Base-by-base conservation (phyloP, 2,113 vertebrate species). In the Psophia crepitans region DNA sequence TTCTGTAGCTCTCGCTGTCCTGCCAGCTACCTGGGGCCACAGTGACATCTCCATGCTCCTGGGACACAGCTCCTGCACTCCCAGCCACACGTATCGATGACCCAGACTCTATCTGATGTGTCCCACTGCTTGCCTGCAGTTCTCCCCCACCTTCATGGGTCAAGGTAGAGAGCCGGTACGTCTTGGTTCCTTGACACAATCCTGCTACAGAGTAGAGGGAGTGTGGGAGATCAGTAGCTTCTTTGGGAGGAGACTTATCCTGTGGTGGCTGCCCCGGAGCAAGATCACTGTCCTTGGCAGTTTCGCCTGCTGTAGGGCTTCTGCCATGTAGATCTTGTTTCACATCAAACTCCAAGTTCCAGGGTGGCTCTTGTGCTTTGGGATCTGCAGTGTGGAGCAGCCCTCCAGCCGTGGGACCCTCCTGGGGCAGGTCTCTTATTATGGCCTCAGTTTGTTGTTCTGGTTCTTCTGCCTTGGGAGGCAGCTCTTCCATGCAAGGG, bases 1-100 rank as follows among this genome's bases (percentile, higher is more conserved):
- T 93, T 63, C 44, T 39, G 74, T 87, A 94, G 77, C 37, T 86
- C 82, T 97, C 73, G 4, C 94, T 94, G 46, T 97, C 85, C 43
- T 94, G 65, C 43, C 84, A 78, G 61, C 48, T 77, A 56, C 81
- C 76, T 64, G 86, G 48, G 61, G 46, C 54, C 39, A 71, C 3
- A 1, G 54, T 18, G 41, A 39, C 41, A 41, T 89, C 89, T 43
- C 57, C 60, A 4, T 49, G 88, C 58, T 96, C 70, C 95, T 64
- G 84, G 65, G 84, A 91, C 53, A 21, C 41, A 18, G 84, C 49
- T 79, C 60, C 75, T 56, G 75, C 44, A 16, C 56, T 69, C 68
- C 30, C 83, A 49, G 80, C 24, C 63, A 11, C 1, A 1, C 6
- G 33, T 49, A 89, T 70, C 30, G 41, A 17, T 0, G 53, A 53